Percentiles rank a stretch among this genome's conserved stretches.
phyloP scores from a whole-genome alignment of 2,113 vertebrate genomes.

The Leucoraja erinaceus region DNA sequence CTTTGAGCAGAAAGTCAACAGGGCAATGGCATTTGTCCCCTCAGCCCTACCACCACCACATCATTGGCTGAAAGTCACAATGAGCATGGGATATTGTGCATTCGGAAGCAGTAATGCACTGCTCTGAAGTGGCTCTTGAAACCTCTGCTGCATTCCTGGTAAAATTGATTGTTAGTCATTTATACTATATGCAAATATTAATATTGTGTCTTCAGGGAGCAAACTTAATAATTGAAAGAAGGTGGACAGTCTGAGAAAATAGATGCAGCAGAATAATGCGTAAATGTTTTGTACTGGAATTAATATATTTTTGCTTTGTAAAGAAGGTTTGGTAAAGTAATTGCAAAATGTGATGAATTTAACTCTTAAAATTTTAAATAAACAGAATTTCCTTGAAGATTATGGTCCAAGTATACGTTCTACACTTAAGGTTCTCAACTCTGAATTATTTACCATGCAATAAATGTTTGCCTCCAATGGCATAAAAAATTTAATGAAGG shows the following conservation, averaged over 20 bases:
- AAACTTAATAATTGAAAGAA: not conserved
- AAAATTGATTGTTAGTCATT: no score
- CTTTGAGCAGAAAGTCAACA: no score
- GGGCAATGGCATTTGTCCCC: no score
- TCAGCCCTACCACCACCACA: no score
- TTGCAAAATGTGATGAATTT: not conserved
- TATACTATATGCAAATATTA: not conserved
- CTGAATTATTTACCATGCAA: not conserved
- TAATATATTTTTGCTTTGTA: not conserved
- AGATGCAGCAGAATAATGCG: not conserved
- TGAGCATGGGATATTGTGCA: no score
- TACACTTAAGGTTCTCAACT: not conserved
- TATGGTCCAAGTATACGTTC: not conserved
- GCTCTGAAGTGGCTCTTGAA: not conserved
- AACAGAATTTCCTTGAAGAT: not conserved
- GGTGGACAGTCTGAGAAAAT: not conserved
- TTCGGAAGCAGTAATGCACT: not conserved
- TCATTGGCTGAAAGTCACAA: no score
- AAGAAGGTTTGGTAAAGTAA: not conserved
- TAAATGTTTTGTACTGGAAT: not conserved
- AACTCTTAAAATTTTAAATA: not conserved
- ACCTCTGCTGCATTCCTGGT: not conserved
- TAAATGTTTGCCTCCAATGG: not conserved
- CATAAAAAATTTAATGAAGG: not conserved
- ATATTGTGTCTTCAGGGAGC: not conserved